These are phyloP conservation scores for Reticulitermes speratus DNA, from an alignment of 1,140 invertebrate genomes.

Conservation along the genomic window DNA sequence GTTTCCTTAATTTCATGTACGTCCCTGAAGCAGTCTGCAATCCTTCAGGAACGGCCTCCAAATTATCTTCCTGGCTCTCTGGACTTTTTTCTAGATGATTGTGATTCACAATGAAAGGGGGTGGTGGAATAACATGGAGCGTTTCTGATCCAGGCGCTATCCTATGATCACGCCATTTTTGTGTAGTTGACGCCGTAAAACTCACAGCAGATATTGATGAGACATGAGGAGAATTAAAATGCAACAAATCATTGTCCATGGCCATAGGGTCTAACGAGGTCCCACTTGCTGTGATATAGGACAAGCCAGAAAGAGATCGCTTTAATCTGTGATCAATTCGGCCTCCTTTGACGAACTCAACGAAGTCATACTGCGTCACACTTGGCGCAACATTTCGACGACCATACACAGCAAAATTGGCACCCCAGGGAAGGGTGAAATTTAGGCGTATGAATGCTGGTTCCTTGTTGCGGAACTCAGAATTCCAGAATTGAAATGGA, in stretches of 20 bases:
- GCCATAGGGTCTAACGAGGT: conserved; percentile 30
- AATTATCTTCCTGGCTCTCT: conserved; percentile 18
- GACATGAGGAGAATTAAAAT: background rate
- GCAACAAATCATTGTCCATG: background rate
- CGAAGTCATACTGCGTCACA: conserved; percentile 94
- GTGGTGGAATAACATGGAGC: conserved; percentile 32
- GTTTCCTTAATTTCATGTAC: background rate
- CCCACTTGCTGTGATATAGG: background rate
- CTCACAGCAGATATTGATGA: conserved; percentile 46
- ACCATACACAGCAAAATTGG: conserved; percentile 92
- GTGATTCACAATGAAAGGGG: conserved; percentile 33
- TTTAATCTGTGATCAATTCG: conserved; percentile 72
- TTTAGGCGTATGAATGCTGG: conserved; percentile 87
- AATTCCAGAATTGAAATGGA: conserved; percentile 88
- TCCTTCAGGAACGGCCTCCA: background rate
- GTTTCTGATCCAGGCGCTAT: background rate
- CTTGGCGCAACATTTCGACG: conserved; percentile 88
- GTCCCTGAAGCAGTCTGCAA: background rate
- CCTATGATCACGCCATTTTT: conserved; percentile 28
- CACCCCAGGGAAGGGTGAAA: conserved; percentile 84
- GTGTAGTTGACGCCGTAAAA: conserved; percentile 41
- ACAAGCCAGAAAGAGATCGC: conserved; percentile 38
- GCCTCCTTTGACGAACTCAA: conserved; percentile 84
- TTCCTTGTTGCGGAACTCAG: conserved; percentile 84
- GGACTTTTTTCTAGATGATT: conserved; percentile 35